A percentile compares a stretch with the other conserved stretches of the same genome.
Evolutionary conservation across 2,797 vertebrate species (phyloP).

Genomic region (Pangasius mekongensis): DNA sequence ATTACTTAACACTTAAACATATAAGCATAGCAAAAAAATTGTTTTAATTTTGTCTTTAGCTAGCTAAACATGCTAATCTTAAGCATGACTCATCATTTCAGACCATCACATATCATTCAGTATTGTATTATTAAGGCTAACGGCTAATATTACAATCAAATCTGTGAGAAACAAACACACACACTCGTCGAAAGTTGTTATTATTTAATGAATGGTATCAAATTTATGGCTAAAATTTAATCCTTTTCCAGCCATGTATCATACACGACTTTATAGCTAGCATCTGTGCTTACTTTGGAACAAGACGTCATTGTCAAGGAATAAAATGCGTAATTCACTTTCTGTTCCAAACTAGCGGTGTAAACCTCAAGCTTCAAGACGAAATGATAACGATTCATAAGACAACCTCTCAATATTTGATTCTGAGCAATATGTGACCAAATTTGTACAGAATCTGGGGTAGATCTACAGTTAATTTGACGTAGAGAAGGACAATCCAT

Average conservation of each 20-base stretch:
- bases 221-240: too few relatives aligned
- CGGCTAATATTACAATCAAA: not conserved
- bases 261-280: too few relatives aligned
- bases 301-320: not conserved
- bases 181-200: too few relatives aligned
- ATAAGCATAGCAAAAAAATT: too few relatives aligned
- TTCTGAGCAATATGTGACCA: not conserved
- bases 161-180: too few relatives aligned
- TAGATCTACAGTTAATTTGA: not conserved
- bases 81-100: not conserved
- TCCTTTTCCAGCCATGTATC: too few relatives aligned
- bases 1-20: too few relatives aligned
- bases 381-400: not conserved
- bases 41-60: not conserved
- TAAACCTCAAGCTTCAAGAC: not conserved
- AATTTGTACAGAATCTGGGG: not conserved
- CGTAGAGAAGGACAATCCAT: too few relatives aligned
- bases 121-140: not conserved
- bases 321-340: not conserved
- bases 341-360: not conserved
- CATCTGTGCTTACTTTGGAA: not conserved
- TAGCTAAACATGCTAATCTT: not conserved
- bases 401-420: not conserved
- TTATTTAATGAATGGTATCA: too few relatives aligned
- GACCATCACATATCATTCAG: not conserved